Evolutionary conservation across 1,140 invertebrate species (phyloP), one percentile per base, ranked within the genome.

Genomic region (Drosophila kepulauana): DNA sequence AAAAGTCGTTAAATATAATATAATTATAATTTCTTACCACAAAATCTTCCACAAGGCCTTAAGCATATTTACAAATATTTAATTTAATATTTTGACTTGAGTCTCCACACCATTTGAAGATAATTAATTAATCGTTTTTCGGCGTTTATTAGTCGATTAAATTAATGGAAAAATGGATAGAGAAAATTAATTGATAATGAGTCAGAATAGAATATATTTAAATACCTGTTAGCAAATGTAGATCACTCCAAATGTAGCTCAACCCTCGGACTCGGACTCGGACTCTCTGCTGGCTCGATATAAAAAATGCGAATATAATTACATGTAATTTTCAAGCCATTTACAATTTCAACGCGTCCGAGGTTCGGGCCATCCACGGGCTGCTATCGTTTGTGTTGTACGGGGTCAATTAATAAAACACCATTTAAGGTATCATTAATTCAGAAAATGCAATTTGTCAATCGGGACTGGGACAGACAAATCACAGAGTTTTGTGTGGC

Each of bases 391-490:
- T 46, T 28, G 25, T 25, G 20, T 25, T 25, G 10, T 43, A 38
- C 33, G 7, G 54, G 64, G 58, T 84, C 75, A 89, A 88, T 88
- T 88, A 88, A 88, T 88, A 78, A 88, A 88, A 88, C 66, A 82
- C 85, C 84, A 84, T 88, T 88, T 88, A 88, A 49, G 69, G 68
- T 51, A 88, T 88, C 84, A 88, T 88, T 88, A 88, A 88, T 88
- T 69, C 78, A 72, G 52, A 41, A 70, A 89, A 88, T 89, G 81
- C 84, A 88, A 88, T 88, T 88, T 88, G 84, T 88, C 84, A 88
- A 89, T 81, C 54, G 43, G 33, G 33, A 56, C 61, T 13, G 59
- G 35, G 78, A 80, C 62, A 43, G 71, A 59, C 62, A 35, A 6
- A 49, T 38, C 54, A 59, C 45, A 20, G 41, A 10, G 28, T 25